Percentiles rank a stretch among this genome's conserved stretches.
phyloP scores from a whole-genome alignment of 1,140 invertebrate genomes.

The Trichonephila clavipes region DNA sequence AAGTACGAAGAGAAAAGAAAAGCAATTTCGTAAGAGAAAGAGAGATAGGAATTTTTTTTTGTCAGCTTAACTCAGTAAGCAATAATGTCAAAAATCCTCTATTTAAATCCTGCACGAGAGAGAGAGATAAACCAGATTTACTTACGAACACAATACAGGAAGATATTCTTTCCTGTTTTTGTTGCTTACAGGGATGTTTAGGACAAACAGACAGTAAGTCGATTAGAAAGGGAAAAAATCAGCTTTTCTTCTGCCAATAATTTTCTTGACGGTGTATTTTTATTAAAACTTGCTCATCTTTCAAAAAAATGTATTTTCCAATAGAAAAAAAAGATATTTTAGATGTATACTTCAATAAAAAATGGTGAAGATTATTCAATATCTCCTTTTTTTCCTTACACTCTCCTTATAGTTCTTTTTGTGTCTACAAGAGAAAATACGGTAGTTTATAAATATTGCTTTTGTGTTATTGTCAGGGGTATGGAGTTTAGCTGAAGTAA shows the following conservation, averaged over 20 bases:
- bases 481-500: neutral
- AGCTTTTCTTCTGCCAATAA: neutral
- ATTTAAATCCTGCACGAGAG: slow-evolving; percentile 34
- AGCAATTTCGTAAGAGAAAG: slow-evolving; percentile 12
- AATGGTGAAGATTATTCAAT: neutral
- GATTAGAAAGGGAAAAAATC: slow-evolving; percentile 42
- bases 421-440: neutral
- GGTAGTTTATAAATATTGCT: neutral
- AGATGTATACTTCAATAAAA: neutral
- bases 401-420: neutral
- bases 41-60: slow-evolving; percentile 3
- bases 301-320: neutral
- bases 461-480: neutral
- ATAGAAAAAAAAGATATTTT: slow-evolving; percentile 23
- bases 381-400: neutral
- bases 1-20: neutral
- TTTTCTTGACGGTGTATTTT: slow-evolving; percentile 38
- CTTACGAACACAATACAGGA: neutral
- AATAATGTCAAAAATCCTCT: slow-evolving; percentile 51
- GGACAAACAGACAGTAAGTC: slow-evolving; percentile 51
- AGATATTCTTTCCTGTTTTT: neutral
- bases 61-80: slow-evolving; percentile 7
- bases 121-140: slow-evolving; percentile 49
- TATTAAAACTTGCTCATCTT: neutral
- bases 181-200: neutral